A percentile compares a stretch with the other conserved stretches of the same genome.
Evolutionary conservation across 2,797 vertebrate species (phyloP).

Genomic region (Alfaro cultratus): DNA sequence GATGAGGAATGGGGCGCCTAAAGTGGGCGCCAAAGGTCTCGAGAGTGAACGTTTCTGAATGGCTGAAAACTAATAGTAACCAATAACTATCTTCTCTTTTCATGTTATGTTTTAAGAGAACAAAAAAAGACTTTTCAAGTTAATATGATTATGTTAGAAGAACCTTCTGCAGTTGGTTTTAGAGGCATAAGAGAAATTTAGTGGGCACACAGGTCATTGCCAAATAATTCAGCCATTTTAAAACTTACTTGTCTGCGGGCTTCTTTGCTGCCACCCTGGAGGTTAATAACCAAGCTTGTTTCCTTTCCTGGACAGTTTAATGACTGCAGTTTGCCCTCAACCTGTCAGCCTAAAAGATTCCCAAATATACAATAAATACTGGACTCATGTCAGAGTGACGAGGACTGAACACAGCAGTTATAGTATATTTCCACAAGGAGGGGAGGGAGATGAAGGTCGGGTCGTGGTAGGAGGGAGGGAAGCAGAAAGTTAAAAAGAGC

Average conservation of each 20-base stretch:
- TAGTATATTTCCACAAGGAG: slow-evolving; percentile 34
- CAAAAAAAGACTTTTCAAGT: neutral
- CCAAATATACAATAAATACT: slow-evolving; percentile 55
- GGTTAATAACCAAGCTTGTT: slow-evolving; percentile 58
- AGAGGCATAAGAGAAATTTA: neutral
- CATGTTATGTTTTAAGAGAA: slow-evolving; percentile 1
- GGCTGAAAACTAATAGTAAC: neutral
- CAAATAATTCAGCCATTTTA: slow-evolving; percentile 10
- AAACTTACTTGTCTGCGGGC: slow-evolving; percentile 23
- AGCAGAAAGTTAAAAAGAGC: slow-evolving; percentile 8
- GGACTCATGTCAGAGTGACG: slow-evolving; percentile 48
- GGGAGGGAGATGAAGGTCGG: slow-evolving; percentile 12
- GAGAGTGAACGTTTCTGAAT: slow-evolving; percentile 17
- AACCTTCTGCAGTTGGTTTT: neutral
- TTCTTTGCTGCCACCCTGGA: slow-evolving; percentile 27
- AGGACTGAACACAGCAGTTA: slow-evolving; percentile 52
- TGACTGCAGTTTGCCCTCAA: slow-evolving; percentile 61
- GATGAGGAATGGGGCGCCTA: slow-evolving; percentile 43
- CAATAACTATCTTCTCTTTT: slow-evolving; percentile 14
- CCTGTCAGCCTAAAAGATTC: slow-evolving; percentile 46
- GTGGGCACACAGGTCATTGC: neutral
- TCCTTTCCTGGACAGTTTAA: slow-evolving; percentile 49
- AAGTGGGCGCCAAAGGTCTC: slow-evolving; percentile 43
- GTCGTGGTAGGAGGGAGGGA: slow-evolving; percentile 1
- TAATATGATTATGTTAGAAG: slow-evolving; percentile 6